Evolutionary conservation across 1,140 invertebrate genomes (phyloP).

Genomic region (Sycophila sp.): DNA sequence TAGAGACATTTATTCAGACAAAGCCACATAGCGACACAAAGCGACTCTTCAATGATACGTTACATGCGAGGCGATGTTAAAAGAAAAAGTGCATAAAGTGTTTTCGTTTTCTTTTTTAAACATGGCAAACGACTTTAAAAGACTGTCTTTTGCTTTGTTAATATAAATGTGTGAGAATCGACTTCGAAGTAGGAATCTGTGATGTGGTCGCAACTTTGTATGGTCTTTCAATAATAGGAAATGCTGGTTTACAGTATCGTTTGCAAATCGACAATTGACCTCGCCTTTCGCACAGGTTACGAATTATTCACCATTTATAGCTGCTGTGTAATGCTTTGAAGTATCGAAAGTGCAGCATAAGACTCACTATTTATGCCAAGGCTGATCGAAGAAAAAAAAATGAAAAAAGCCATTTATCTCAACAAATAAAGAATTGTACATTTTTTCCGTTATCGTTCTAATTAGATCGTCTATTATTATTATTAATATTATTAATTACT

Average conservation of each 20-base stretch:
- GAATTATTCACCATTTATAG: constrained; percentile 37
- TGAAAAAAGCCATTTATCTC: constrained; percentile 27
- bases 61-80: constrained; percentile 11
- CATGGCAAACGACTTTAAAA: constrained; percentile 37
- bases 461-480: constrained; percentile 38
- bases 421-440: constrained; percentile 38
- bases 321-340: constrained; percentile 38
- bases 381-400: constrained; percentile 34
- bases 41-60: constrained; percentile 29
- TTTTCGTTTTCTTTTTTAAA: constrained; percentile 20
- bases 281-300: constrained; percentile 37
- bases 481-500: too few relatives aligned
- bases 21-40: constrained; percentile 25
- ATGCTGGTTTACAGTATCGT: constrained; percentile 36
- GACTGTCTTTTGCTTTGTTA: constrained; percentile 38
- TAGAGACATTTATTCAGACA: constrained; percentile 31
- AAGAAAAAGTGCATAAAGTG: constrained; percentile 35
- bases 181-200: constrained; percentile 29
- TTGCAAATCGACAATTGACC: constrained; percentile 36
- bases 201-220: constrained; percentile 36
- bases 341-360: constrained; percentile 36
- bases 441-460: constrained; percentile 39
- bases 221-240: constrained; percentile 35
- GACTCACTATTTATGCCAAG: constrained; percentile 35
- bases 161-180: constrained; percentile 7